phyloP scores from a whole-genome alignment of 2,113 vertebrate species.

The Burhinus bistriatus region DNA sequence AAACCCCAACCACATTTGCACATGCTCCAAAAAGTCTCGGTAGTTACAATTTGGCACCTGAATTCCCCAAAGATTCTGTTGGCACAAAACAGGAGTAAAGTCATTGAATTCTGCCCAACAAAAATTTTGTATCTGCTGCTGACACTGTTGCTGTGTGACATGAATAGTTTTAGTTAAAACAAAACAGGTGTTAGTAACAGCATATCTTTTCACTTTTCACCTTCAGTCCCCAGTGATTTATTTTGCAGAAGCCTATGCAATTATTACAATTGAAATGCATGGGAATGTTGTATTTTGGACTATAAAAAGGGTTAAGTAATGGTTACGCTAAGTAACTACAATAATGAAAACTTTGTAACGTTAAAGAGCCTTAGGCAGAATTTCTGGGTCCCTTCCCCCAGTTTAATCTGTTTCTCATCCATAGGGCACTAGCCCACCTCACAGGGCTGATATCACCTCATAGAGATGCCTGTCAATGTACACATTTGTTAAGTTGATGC shows the following conservation, averaged over 20 bases:
- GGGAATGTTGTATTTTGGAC: background rate
- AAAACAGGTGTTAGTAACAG: background rate
- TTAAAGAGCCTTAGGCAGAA: background rate
- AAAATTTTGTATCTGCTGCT: background rate
- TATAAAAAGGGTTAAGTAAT: background rate
- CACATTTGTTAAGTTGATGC: background rate
- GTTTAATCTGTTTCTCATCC: background rate
- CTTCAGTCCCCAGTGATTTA: background rate
- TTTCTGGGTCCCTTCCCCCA: background rate
- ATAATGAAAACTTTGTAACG: background rate
- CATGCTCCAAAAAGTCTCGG: background rate
- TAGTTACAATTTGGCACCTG: background rate
- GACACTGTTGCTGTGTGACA: background rate
- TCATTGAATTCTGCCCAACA: background rate
- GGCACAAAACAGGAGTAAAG: background rate
- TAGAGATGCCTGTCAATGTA: background rate
- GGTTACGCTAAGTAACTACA: background rate
- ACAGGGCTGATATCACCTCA: background rate
- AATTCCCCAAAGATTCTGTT: background rate
- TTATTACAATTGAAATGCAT: background rate
- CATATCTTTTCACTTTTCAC: background rate
- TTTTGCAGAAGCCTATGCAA: background rate
- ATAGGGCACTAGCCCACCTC: background rate
- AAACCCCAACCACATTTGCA: background rate
- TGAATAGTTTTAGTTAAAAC: slow-evolving; percentile 4